Evolutionary conservation across 2,797 vertebrate species (phyloP).

Genomic region (Toxotes lorentzi): DNA sequence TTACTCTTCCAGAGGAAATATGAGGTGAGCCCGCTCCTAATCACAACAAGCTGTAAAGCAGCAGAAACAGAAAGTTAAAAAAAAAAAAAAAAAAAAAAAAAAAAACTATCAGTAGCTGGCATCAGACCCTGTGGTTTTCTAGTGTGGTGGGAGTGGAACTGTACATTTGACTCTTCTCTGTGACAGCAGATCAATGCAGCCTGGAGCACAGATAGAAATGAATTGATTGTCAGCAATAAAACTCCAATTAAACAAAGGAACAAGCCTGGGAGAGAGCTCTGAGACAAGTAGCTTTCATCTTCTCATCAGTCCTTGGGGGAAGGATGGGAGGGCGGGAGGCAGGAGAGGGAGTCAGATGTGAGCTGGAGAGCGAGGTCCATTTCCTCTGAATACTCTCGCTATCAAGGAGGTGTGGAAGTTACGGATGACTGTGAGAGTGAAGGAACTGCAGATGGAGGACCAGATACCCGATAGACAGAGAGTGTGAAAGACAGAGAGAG

Average conservation of each 20-base stretch:
- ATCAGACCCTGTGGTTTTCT: conserved; percentile 51
- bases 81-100: conserved; percentile 24
- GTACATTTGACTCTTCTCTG: conserved; percentile 77
- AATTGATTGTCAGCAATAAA: conserved; percentile 89
- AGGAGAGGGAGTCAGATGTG: conserved; percentile 46
- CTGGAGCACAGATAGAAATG: conserved; percentile 79
- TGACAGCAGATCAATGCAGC: conserved; percentile 86
- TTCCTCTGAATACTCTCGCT: conserved; percentile 56
- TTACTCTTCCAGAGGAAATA: conserved; percentile 15
- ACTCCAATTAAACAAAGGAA: conserved; percentile 88
- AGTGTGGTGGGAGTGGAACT: conserved; percentile 65
- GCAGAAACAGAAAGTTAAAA: conserved; percentile 46
- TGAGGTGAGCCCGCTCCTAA: conserved; percentile 21
- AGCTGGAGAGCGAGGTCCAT: conserved; percentile 46
- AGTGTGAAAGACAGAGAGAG: conserved; percentile 37
- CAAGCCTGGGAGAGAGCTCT: conserved; percentile 63
- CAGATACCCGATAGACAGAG: conserved; percentile 52
- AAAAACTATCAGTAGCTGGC: conserved; percentile 28
- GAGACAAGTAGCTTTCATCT: conserved; percentile 76
- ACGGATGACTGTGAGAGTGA: conserved; percentile 59
- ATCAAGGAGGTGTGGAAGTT: conserved; percentile 62
- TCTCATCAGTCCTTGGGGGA: conserved; percentile 75
- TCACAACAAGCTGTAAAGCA: conserved; percentile 38
- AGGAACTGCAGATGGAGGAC: conserved; percentile 45
- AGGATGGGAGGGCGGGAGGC: conserved; percentile 21